Conservation (phyloP, 2,888 invertebrate genomes). For the Stenurella melanura region DNA sequence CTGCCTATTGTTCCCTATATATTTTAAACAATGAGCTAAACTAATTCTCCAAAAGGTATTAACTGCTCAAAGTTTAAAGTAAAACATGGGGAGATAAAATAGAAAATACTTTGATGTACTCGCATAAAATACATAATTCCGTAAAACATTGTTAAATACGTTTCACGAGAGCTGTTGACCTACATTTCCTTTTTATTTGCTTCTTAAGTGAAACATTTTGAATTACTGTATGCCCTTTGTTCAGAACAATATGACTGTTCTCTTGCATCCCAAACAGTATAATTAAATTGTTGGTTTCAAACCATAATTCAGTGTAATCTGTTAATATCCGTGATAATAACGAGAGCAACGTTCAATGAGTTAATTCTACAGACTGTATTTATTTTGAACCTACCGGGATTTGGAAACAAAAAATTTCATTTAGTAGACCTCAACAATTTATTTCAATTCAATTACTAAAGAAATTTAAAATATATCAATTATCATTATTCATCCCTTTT, state of each 20-base stretch:
- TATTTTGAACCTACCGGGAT: constrained; percentile 28
- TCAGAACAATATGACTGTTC: constrained; percentile 28
- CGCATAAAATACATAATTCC: background rate
- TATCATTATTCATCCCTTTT: too few relatives aligned
- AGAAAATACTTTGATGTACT: background rate
- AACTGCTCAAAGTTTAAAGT: too few relatives aligned
- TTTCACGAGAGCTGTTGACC: background rate
- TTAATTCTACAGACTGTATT: constrained; percentile 47
- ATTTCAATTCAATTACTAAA: background rate
- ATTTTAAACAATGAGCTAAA: too few relatives aligned
- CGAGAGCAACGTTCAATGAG: constrained; percentile 47
- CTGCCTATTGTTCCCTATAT: too few relatives aligned
- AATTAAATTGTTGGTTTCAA: constrained; percentile 50
- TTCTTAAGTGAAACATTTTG: constrained; percentile 18
- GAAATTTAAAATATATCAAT: too few relatives aligned
- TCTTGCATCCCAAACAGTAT: constrained; percentile 41
- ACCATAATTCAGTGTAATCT: constrained; percentile 56
- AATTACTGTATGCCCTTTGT: constrained; percentile 43
- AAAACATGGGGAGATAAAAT: too few relatives aligned
- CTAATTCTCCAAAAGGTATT: too few relatives aligned
- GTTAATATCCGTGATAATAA: constrained; percentile 54
- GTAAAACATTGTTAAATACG: background rate
- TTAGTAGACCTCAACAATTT: background rate
- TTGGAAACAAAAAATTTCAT: background rate
- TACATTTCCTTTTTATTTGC: background rate